Evolutionary conservation across 2,797 vertebrate genomes (phyloP), one percentile per base, ranked within the genome.

Genomic region (Schizopygopsis pylzovi): DNA sequence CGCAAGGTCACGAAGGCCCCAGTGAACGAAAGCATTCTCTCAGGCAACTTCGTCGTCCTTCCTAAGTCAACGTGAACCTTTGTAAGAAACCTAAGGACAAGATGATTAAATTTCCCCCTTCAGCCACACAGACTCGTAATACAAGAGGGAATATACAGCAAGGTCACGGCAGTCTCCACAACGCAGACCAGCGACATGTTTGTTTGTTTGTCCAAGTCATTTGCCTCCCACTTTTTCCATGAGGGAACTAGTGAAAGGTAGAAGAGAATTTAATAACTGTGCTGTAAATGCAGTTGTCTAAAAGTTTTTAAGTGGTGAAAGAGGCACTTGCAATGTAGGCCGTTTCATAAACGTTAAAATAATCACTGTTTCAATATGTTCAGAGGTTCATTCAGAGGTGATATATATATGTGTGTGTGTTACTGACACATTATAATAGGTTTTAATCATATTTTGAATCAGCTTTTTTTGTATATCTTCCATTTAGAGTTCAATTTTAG

Each of bases 41-140:
- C 16, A n/a, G 13, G 59, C 39, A 56, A 84, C 71, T 52, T 56
- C 20, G 47, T 81, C 22, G 84, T 43, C 88, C 90, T 89, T 45
- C 43, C 43, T 22, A 86, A 91, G 92, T 92, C 91, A 91, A 87
- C 81, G 82, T 20, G 80, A 90, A 93, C 89, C 89, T 70, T 86
- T 88, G 90, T 89, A 87, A 45, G 89, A 91, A 83, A 90, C 87
- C 90, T 91, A 90, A 90, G 86, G 90, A 90, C 41, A 80, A 82
- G 52, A 87, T 94, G 93, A 95, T 94, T 94, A 92, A 92, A 94
- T 92, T 92, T 90, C 89, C 83, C 90, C 93, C 92, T 93, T 92
- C 90, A 92, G 93, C 92, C 90, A 91, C 81, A 85, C 86, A 88
- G 90, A 85, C 83, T 90, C 82, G 71, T 87, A 89, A 85, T 88